Base-by-base conservation (phyloP, 2,113 vertebrate genomes). In the Channa maculata region DNA sequence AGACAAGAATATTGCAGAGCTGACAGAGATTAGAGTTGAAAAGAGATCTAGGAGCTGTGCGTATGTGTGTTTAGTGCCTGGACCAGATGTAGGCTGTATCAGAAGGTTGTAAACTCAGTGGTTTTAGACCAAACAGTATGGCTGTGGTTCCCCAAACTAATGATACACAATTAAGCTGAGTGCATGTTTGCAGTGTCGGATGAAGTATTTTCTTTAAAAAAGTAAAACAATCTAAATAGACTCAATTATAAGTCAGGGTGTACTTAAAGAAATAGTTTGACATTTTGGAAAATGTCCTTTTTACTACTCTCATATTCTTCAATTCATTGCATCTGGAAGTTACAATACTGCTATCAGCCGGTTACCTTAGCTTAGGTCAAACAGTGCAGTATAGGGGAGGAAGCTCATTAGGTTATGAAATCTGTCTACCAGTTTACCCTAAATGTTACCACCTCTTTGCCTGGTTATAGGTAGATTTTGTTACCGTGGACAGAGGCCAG, bases 1-100 rank as follows among this genome's bases (percentile, higher is more conserved):
- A 81, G 87, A 91, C 65, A 79, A 55, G 77, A 77, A 73, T 61
- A 80, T 74, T 77, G 65, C 48, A 6, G 54, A 68, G 75, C 63
- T 64, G 72, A 82, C 60, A 64, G 54, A 75, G 82, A 86, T 89
- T 78, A 58, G 70, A 77, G 77, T 50, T 68, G 54, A 46, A 65
- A 70, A 41, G 65, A 86, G 80, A 88, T 71, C 9, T 61, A 60
- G 86, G 79, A 79, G 11, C 54, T 60, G 67, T 71, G 64, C 50
- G 51, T 41, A 58, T 54, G 71, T 48, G 65, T 71, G 75, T 63
- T 41, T 41, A 41, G 65, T 59, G 50, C 67, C 15, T 33, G 24
- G 55, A 12, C 48, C 73, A 78, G 75, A 53, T 76, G 74, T 74
- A 46, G 24, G 24, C 1, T 24, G 24, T 67, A 69, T 75, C 50